Conservation (phyloP, 1,140 invertebrate species). For the Aphelinus certus region DNA sequence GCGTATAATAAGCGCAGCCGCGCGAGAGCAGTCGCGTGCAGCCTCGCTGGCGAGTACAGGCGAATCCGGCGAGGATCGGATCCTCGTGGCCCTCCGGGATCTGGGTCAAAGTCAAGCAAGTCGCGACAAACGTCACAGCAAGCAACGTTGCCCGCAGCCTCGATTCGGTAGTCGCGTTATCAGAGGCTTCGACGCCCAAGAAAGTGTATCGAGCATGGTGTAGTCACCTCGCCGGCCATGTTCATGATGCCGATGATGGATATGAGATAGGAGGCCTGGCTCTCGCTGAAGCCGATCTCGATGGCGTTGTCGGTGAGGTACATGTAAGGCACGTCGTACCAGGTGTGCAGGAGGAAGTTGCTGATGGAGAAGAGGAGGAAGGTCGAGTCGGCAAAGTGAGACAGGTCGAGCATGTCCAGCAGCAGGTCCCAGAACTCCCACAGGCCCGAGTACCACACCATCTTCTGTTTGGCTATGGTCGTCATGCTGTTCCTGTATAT, state of each 20-base stretch:
- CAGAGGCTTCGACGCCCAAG: too few species aligned
- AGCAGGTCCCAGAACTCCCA: slow-evolving; percentile 81
- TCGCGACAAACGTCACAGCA: not conserved
- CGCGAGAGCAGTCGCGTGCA: too few species aligned
- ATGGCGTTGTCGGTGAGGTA: slow-evolving; percentile 83
- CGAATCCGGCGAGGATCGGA: too few species aligned
- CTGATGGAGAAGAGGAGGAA: slow-evolving; percentile 85
- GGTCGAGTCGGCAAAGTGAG: slow-evolving; percentile 77
- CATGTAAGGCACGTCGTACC: slow-evolving; percentile 90
- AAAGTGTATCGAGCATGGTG: too few species aligned
- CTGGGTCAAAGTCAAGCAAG: slow-evolving; percentile 29
- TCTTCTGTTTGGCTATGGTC: slow-evolving; percentile 82
- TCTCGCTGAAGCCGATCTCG: slow-evolving; percentile 76
- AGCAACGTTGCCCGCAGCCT: too few species aligned
- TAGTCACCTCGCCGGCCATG: slow-evolving; percentile 82
- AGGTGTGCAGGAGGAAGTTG: slow-evolving; percentile 87
- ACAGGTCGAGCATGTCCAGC: slow-evolving; percentile 81
- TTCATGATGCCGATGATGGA: slow-evolving; percentile 87
- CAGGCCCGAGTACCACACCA: slow-evolving; percentile 77
- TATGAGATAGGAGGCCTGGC: slow-evolving; percentile 81
- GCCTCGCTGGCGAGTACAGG: too few species aligned
- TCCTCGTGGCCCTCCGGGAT: not conserved
- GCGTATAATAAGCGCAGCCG: too few species aligned
- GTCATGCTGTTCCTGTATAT: slow-evolving; percentile 89
- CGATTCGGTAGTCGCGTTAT: too few species aligned